A percentile compares a stretch with the other conserved stretches of the same genome.
Conservation (phyloP, 2,113 vertebrate genomes). For the Cheirogaleus medius region DNA sequence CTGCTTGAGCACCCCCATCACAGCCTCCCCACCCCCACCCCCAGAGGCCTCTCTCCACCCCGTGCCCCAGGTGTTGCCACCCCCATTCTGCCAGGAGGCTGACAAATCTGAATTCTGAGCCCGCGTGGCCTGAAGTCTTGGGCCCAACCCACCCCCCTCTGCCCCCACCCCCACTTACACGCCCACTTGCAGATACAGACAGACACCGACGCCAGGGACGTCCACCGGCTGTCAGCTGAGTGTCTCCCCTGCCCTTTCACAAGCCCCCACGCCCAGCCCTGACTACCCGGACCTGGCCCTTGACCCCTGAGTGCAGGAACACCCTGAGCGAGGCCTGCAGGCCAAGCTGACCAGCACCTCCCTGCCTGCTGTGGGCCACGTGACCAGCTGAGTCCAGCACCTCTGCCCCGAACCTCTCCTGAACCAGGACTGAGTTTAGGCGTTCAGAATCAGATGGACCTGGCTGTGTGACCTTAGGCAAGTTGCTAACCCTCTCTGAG, state of each 20-base stretch:
- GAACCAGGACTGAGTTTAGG: background rate
- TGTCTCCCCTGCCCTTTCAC: background rate
- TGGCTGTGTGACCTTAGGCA: background rate
- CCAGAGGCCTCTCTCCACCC: background rate
- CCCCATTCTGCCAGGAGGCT: background rate
- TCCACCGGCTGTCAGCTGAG: background rate
- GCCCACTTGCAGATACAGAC: background rate
- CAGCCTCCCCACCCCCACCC: background rate
- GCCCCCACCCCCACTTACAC: background rate
- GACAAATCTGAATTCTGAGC: background rate
- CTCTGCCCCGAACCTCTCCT: background rate
- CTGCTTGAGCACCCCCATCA: background rate
- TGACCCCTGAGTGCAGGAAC: background rate
- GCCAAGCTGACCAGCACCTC: background rate
- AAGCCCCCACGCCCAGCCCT: background rate
- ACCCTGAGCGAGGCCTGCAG: background rate
- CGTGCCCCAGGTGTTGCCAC: rapidly evolving
- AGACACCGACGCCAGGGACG: background rate
- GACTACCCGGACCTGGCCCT: background rate
- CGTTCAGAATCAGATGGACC: background rate
- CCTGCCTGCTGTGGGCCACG: background rate
- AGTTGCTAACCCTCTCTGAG: background rate
- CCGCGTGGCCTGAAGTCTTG: background rate
- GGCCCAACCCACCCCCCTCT: rapidly evolving
- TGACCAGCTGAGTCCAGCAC: background rate